Base-by-base conservation (phyloP, 2,888 invertebrate species). In the Drosophila neutralis region DNA sequence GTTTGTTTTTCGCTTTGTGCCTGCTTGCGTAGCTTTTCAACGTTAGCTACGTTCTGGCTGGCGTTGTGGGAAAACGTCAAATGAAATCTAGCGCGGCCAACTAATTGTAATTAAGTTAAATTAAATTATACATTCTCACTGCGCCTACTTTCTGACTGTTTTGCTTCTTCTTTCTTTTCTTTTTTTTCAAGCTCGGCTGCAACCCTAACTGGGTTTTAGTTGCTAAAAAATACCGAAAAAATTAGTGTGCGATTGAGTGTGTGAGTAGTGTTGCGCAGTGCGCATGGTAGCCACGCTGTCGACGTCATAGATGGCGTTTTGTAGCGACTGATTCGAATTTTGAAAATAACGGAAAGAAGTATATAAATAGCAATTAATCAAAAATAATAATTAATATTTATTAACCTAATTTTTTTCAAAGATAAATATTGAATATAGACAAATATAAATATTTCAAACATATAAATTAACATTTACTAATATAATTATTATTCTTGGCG, bases 71-170 rank as follows among this genome's bases (percentile, higher is more conserved):
- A 76, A 71, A 87, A 67, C 61, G 69, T 83, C 59, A 79, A 83
- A 81, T 87, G 66, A 63, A 49, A 80, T 80, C 71, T 83, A 73
- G 78, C 58, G 69, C 87, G 65, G 69, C 78, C 84, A 89, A 83
- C 84, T 89, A 76, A 76, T 78, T 87, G 72, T 85, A 89, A 89
- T 89, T 89, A 73, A 78, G 73, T 80, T 75, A 80, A 87, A 86
- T 89, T 86, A 87, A 89, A 87, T 87, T 86, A 89, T 84, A 89
- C 77, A 87, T 86, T 80, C 69, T 83, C 76, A 77, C 87, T 82
- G 78, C 61, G 81, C 82, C 89, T 87, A 83, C 90, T 88, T 60
- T 38, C 40, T 67, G 60, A 61, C 80, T 75, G 70, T 78, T 70
- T 63, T 75, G 71, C 63, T 71, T 78, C 38, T 71, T 75, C 54